Base-by-base conservation (phyloP, 1,140 invertebrate genomes). In the Bombyx mandarina region DNA sequence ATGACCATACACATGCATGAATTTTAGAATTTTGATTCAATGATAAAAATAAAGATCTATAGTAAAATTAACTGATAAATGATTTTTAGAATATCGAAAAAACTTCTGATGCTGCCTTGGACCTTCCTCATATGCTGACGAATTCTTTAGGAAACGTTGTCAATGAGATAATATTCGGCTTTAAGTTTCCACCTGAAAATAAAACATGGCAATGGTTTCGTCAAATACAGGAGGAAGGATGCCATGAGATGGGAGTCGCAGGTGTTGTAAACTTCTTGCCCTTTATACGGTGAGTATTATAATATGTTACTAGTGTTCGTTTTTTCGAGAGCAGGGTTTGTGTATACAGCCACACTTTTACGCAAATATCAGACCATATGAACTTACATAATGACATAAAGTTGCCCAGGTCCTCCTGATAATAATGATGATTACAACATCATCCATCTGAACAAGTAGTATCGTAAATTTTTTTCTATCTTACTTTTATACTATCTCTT, bases 211-310 rank as follows among this genome's bases (percentile, higher is more conserved):
- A 83, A 42, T 95, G 92, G 90, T 78, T 96, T 50, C 89, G 92
- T 65, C 74, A 91, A 58, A 77, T 94, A 18, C 93, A 96, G 76
- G 94, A 96, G 74, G 92, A 94, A 73, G 94, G 94, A 1, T 90
- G 92, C 35, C 93, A 95, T 73, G 88, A 92, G 58, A 93, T 96
- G 62, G 94, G 94, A 0, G 90, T 96, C 7, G 92, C 94, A 8
- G 94, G 93, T 2, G 90, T 93, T 10, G 83, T 96, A 0, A 97
- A 96, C 77, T 96, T 96, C 76, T 82, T 96, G 47, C 94, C 95
- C 42, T 93, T 94, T 79, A 81, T 95, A 6, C 91, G 93, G 94
- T 95, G 81, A 65, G 63, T 66, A 45, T 1, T 45, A 50, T 12
- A 49, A 45, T 35, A 3, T 8, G 26, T 51, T 5, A 26, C 6